These are phyloP conservation scores for Andrena cerasifolii DNA, from an alignment of 1,140 invertebrate species.

Conservation along the genomic window DNA sequence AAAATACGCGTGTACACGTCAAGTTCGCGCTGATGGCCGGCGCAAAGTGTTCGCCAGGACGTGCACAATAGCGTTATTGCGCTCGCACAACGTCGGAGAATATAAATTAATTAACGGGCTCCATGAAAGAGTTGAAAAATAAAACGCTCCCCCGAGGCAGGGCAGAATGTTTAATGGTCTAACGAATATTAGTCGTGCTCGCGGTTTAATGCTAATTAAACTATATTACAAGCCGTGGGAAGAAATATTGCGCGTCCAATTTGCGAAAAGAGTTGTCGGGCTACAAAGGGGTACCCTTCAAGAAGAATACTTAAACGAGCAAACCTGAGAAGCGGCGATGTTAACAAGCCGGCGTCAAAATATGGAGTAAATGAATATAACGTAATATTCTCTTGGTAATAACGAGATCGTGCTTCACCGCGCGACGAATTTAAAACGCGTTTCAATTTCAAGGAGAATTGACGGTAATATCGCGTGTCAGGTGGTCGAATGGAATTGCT, in stretches of 20 bases:
- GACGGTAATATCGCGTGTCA: no score
- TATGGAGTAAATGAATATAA: constrained; percentile 16
- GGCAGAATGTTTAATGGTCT: constrained; percentile 39
- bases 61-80: constrained; percentile 47
- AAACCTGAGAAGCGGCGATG: neutral
- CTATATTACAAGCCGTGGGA: constrained; percentile 10
- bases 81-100: constrained; percentile 21
- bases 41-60: constrained; percentile 39
- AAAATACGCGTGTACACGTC: constrained; percentile 51
- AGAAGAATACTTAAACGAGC: neutral
- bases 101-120: constrained; percentile 60
- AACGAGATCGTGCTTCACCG: neutral
- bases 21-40: constrained; percentile 57
- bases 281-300: neutral
- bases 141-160: constrained; percentile 20
- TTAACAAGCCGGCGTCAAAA: constrained; percentile 16
- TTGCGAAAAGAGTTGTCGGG: neutral
- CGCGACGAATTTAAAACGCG: neutral
- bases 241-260: constrained; percentile 1
- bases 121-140: constrained; percentile 18
- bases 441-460: neutral
- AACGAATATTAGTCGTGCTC: constrained; percentile 41
- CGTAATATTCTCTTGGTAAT: constrained; percentile 19
- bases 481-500: no score
- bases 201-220: constrained; percentile 46